phyloP scores from a whole-genome alignment of 2,113 vertebrate genomes.

The Pterophyllum scalare region DNA sequence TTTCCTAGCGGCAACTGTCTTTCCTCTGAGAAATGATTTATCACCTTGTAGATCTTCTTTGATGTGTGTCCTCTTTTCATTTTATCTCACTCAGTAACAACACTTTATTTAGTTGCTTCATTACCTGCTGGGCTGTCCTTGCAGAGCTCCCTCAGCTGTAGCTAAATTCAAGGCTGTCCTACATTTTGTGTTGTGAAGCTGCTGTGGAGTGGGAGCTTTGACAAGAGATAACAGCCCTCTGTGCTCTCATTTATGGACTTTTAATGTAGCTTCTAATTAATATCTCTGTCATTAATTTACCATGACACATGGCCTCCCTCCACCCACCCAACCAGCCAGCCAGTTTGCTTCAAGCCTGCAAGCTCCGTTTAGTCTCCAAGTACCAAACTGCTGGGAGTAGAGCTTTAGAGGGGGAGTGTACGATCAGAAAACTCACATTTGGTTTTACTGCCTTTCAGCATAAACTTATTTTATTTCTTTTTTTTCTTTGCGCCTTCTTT shows the following conservation, averaged over 20 bases:
- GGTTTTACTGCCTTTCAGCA: conserved; percentile 7
- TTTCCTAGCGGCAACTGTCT: conserved; percentile 6
- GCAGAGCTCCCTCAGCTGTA: conserved; percentile 6
- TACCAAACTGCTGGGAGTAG: conserved; percentile 22
- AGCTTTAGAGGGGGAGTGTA: background rate
- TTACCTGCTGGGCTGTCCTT: conserved; percentile 29
- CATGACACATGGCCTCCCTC: conserved; percentile 70
- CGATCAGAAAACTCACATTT: conserved; percentile 12
- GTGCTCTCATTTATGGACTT: conserved; percentile 71
- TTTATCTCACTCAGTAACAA: conserved; percentile 4
- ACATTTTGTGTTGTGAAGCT: conserved; percentile 56
- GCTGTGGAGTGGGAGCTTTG: conserved; percentile 34
- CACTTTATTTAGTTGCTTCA: conserved; percentile 23
- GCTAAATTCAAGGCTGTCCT: conserved; percentile 63
- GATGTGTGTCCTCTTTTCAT: conserved; percentile 31
- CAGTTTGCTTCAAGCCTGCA: conserved; percentile 42
- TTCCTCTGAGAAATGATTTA: conserved; percentile 19
- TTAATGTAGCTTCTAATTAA: conserved; percentile 79
- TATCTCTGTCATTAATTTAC: conserved; percentile 75
- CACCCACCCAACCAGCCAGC: conserved; percentile 43
- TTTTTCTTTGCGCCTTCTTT: conserved; percentile 3
- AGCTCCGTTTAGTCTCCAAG: conserved; percentile 49
- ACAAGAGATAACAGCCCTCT: conserved; percentile 63
- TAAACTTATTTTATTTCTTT: background rate
- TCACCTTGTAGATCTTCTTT: conserved; percentile 23